A percentile compares a stretch with the other conserved stretches of the same genome.
These are phyloP conservation scores for Venusia cambrica DNA, from an alignment of 2,888 invertebrate genomes.

Conservation along the genomic window DNA sequence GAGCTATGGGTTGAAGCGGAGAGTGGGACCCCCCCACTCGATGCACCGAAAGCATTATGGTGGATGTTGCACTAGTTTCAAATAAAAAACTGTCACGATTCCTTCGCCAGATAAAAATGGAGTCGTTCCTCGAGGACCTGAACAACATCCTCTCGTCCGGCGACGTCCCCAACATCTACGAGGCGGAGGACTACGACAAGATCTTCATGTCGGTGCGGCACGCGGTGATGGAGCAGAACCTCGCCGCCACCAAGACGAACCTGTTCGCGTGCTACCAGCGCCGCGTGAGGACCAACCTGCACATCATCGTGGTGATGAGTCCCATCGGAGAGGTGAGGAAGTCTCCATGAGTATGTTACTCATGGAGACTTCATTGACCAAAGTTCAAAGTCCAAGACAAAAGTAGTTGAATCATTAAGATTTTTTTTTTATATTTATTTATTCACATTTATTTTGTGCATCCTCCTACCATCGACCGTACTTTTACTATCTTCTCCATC, in stretches of 20 bases:
- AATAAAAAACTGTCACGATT: no score
- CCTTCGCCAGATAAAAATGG: conserved; percentile 88
- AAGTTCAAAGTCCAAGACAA: no score
- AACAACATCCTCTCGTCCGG: conserved; percentile 94
- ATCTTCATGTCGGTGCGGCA: conserved; percentile 88
- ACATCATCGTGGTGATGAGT: conserved; percentile 88
- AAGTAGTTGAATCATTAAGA: no score
- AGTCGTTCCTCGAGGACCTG: conserved; percentile 92
- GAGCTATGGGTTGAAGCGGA: no score
- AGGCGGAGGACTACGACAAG: conserved; percentile 89
- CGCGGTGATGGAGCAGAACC: conserved; percentile 86
- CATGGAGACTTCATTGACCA: neutral
- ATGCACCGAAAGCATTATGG: no score
- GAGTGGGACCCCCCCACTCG: no score
- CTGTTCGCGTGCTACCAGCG: conserved; percentile 91
- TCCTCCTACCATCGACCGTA: no score
- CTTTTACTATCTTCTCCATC: no score
- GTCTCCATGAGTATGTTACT: neutral
- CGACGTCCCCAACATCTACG: conserved; percentile 94
- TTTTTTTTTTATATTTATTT: no score
- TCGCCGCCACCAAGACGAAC: conserved; percentile 91
- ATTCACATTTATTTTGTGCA: no score
- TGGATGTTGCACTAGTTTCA: no score
- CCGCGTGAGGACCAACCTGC: conserved; percentile 89
- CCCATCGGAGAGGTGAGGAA: conserved; percentile 86